These are phyloP conservation scores for Anomalospiza imberbis DNA, from an alignment of 2,797 vertebrate species.

Conservation along the genomic window DNA sequence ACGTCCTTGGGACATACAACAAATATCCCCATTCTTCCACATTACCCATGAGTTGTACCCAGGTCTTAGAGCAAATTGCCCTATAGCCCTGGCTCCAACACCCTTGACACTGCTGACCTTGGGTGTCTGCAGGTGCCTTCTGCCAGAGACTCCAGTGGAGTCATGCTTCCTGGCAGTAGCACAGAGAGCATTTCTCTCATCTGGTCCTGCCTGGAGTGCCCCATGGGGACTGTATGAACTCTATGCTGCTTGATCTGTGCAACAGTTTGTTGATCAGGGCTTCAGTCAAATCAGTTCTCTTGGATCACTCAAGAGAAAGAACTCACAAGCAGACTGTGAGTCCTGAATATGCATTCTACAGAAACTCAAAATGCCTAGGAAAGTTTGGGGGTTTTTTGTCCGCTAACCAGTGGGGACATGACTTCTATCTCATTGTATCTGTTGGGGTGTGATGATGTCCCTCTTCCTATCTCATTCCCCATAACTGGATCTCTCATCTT, in stretches of 20 bases:
- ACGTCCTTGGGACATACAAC: neutral
- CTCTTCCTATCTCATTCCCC: neutral
- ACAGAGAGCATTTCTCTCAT: neutral
- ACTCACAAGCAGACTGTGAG: neutral
- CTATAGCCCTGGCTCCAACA: neutral
- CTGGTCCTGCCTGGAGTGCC: neutral
- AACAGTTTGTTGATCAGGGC: neutral
- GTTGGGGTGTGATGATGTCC: neutral
- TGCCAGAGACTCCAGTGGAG: neutral
- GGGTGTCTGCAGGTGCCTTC: neutral
- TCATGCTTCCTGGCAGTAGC: neutral
- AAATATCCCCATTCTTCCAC: neutral
- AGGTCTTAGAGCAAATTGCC: neutral
- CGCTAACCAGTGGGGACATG: neutral
- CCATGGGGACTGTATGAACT: neutral
- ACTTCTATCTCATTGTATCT: neutral
- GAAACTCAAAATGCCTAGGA: neutral
- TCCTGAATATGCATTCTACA: neutral
- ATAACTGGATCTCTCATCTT: neutral
- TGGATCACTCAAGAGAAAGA: neutral
- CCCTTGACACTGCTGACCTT: too few relatives aligned
- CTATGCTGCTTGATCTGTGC: neutral
- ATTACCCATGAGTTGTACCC: neutral
- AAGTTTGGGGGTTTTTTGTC: neutral
- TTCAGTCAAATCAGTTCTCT: neutral